Conservation (phyloP, 2,888 invertebrate genomes). For the Linhomoeus sp. region DNA sequence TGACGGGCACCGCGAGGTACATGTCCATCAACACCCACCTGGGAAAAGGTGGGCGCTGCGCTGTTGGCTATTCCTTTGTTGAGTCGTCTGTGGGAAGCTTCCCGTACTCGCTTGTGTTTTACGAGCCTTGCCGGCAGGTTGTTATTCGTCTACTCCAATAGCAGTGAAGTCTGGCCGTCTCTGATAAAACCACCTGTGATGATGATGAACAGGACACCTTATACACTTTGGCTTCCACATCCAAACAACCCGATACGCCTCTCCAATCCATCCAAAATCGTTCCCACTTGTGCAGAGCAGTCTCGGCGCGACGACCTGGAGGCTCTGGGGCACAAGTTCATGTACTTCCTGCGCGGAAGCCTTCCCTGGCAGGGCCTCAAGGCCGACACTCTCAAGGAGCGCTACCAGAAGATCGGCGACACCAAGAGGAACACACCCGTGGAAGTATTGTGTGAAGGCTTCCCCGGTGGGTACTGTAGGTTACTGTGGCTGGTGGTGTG, state of each 20-base stretch:
- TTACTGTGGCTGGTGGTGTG: not conserved
- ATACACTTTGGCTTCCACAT: no score
- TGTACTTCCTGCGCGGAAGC: conserved; percentile 96
- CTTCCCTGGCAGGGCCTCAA: conserved; percentile 98
- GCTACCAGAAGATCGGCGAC: conserved; percentile 98
- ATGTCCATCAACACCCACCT: conserved; percentile 99
- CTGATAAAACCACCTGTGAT: no score
- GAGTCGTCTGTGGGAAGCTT: no score
- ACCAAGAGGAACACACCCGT: conserved; percentile 93
- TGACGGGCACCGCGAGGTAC: conserved; percentile 98
- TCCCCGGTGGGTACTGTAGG: conserved; percentile 35
- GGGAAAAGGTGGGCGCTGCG: conserved; percentile 62
- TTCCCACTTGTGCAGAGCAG: conserved; percentile 3
- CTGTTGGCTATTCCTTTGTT: no score
- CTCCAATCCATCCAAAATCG: not conserved
- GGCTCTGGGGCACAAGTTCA: conserved; percentile 98
- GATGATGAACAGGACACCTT: no score
- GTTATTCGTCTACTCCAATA: no score
- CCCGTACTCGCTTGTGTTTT: no score
- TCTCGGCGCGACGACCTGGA: conserved; percentile 41
- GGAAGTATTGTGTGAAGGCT: conserved; percentile 52
- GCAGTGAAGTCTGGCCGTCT: no score
- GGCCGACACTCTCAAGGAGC: conserved; percentile 91
- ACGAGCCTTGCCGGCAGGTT: no score
- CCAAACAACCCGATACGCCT: no score